Evolutionary conservation across 2,797 vertebrate species (phyloP), one percentile per base, ranked within the genome.

Genomic region (Centroberyx gerrardi): DNA sequence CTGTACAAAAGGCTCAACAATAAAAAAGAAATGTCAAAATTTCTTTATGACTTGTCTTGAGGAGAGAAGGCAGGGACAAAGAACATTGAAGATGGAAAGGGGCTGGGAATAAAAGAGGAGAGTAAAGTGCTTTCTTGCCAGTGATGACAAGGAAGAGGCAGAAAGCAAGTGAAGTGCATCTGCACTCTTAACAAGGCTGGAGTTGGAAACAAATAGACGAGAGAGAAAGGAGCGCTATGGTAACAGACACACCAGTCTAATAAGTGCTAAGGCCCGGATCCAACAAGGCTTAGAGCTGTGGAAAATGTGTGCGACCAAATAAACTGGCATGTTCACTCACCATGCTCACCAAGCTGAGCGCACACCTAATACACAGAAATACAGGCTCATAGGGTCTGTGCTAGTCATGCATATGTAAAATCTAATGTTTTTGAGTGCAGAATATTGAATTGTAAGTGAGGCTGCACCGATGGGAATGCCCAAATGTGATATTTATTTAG

Each of bases 151-250:
- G 40, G 63, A 40, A 42, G 15, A 54, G 18, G 12, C 4, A 62
- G 61, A 70, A 68, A 62, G 78, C 64, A 67, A 72, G 62, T 36
- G 56, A 28, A 78, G 74, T 61, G 73, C 67, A 72, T 86, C 64
- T 80, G 72, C 33, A 60, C 15, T 72, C 86, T 76, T 71, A 86
- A 85, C 81, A 83, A 84, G 78, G 68, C 55, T 33, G 46, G 42
- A 67, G 82, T 31, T 8, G 48, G 58, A 74, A 76, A 55, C 42
- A 70, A 74, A 76, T 31, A 31, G 55, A 61, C 42, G 36, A 6
- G 31, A 67, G 56, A 61, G n/a, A 74, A 68, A 0, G 9, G 80
- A 76, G 27, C 7, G 29, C 77, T 62, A 70, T 55, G 46, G 13
- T 48, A 54, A 78, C 75, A 62, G 62, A 54, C 58, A 64, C 72